These are phyloP conservation scores for Caenorhabditis macrosperma DNA, from an alignment of 2,888 invertebrate species.

Conservation along the genomic window DNA sequence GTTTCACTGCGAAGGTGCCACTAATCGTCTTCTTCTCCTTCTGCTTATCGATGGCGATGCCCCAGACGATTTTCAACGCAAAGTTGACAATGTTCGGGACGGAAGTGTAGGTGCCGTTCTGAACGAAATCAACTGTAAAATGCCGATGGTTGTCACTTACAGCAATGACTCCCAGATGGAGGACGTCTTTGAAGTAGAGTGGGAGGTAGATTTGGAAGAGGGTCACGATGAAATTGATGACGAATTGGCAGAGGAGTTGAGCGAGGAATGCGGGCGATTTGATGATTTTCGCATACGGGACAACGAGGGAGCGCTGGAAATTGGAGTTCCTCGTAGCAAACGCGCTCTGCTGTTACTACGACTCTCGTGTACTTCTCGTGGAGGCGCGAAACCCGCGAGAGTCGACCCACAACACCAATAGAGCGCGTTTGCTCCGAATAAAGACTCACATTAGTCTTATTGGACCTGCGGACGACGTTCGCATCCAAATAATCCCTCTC, in stretches of 20 bases:
- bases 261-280: constrained; percentile 64
- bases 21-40: constrained; percentile 63
- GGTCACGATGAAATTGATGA: constrained; percentile 67
- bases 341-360: too few species aligned
- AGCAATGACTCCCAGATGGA: constrained; percentile 63
- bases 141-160: constrained; percentile 34
- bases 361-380: too few species aligned
- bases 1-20: constrained; percentile 64
- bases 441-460: constrained; percentile 51
- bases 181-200: constrained; percentile 73
- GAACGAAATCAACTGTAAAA: constrained; percentile 1
- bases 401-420: too few species aligned
- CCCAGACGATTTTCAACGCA: constrained; percentile 67
- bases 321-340: too few species aligned
- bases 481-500: constrained; percentile 63
- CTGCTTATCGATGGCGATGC: constrained; percentile 65
- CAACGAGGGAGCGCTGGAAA: constrained; percentile 57
- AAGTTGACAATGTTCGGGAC: constrained; percentile 70
- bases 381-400: too few species aligned
- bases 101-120: constrained; percentile 74
- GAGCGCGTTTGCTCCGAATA: too few species aligned
- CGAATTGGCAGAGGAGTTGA: constrained; percentile 63
- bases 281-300: constrained; percentile 61
- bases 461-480: constrained; percentile 56
- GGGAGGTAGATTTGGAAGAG: constrained; percentile 74